phyloP scores from a whole-genome alignment of 2,113 vertebrate species.

The Rhadina sibilatrix region DNA sequence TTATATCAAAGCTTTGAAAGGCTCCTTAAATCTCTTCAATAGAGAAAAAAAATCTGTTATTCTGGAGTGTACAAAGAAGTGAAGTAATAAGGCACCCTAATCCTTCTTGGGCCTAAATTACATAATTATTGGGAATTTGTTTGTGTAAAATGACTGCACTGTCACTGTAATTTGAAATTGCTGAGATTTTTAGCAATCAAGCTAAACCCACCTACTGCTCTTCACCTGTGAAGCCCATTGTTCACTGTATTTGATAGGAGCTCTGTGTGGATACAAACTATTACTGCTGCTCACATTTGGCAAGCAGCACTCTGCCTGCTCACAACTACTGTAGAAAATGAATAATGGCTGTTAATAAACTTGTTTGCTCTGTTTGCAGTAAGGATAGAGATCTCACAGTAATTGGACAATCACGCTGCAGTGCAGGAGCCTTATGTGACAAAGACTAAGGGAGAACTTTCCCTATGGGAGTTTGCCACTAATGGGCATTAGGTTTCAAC shows the following conservation, averaged over 20 bases:
- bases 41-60: neutral
- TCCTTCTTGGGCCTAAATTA: neutral
- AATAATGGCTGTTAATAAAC: constrained; percentile 41
- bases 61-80: neutral
- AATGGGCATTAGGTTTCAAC: neutral
- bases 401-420: neutral
- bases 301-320: neutral
- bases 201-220: neutral
- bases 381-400: neutral
- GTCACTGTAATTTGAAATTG: neutral
- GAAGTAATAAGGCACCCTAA: neutral
- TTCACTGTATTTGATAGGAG: neutral
- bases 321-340: neutral
- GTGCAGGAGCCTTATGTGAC: neutral
- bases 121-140: neutral
- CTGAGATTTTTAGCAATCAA: neutral
- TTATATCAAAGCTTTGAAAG: constrained; percentile 18
- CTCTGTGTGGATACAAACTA: neutral
- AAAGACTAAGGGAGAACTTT: neutral
- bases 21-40: neutral
- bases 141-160: neutral
- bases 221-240: neutral
- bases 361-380: neutral
- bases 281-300: neutral
- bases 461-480: neutral